A percentile compares a stretch with the other conserved stretches of the same genome.
phyloP scores from a whole-genome alignment of 1,140 invertebrate species.

The Papilio dardanus region DNA sequence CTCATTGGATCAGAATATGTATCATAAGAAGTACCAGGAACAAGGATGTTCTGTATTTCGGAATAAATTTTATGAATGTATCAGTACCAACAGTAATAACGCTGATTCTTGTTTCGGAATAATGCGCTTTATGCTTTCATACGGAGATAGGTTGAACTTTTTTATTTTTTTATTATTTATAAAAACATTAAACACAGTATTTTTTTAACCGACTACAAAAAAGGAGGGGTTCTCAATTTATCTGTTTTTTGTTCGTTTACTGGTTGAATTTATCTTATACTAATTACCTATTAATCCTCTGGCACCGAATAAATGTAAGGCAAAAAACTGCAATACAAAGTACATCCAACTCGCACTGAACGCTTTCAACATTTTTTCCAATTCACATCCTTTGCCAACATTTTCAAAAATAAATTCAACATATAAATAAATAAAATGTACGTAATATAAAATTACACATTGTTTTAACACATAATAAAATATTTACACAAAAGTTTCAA shows the following conservation, averaged over 20 bases:
- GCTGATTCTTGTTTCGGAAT: no score
- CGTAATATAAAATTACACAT: neutral
- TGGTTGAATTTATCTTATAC: neutral
- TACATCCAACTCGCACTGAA: conserved; percentile 5
- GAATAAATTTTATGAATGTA: no score
- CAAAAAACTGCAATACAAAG: conserved; percentile 30
- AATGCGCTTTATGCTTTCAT: no score
- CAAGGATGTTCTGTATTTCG: no score
- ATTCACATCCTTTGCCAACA: conserved; percentile 27
- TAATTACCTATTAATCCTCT: conserved; percentile 25
- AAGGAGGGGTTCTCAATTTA: neutral
- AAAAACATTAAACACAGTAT: no score
- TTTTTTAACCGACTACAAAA: neutral
- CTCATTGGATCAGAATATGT: no score
- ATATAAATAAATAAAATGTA: neutral
- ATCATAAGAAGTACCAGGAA: no score
- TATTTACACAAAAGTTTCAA: neutral
- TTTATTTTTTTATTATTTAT: no score
- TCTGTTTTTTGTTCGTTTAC: no score
- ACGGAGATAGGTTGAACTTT: no score
- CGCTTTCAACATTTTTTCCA: conserved; percentile 34
- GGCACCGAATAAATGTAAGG: conserved; percentile 2
- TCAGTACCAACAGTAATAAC: no score
- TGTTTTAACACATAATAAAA: neutral
- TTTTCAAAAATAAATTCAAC: conserved; percentile 19